Base-by-base conservation (phyloP, 2,797 vertebrate species). In the Malacoctenus gilli region DNA sequence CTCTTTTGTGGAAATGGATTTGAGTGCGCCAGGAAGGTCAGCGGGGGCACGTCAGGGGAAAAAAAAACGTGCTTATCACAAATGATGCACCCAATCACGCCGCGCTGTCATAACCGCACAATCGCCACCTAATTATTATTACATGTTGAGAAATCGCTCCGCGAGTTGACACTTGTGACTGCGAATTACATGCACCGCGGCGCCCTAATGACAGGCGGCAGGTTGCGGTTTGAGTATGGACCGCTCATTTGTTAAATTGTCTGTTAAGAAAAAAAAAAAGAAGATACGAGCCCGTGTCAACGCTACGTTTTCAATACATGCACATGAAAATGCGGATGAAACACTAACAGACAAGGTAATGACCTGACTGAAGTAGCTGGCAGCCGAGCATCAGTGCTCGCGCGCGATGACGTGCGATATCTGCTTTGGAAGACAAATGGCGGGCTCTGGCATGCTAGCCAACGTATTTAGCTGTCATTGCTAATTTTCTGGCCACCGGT, bases 401-500 rank as follows among this genome's bases (percentile, higher is more conserved):
- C 63, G 15, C 53, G 44, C 13, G 71, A 80, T 77, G 77, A 77
- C 30, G 37, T 64, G 63, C 19, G 54, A 77, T 59, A 59, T 62
- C 56, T 34, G 36, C 55, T 72, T 68, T 22, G 40, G 65, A 75
- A 37, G 50, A 68, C n/a, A 83, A 79, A 83, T 61, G 67, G 74
- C 72, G 76, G 77, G 61, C 48, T 69, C 68, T 87, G 84, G 82
- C 75, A 78, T 57, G 68, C 64, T 30, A n/a, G 13, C 30, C 22
- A 15, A 9, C 57, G 56, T 58, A 79, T 87, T 81, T 80, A 85
- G 69, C 78, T 82, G 85, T 83, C 85, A 72, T 23, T 43, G 64
- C 70, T 71, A 64, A 87, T 88, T 87, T 84, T 82, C 80, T 77
- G 76, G 79, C 39, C 61, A 66, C 43, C 64, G 72, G 77, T 80